Percentiles rank a stretch among this genome's conserved stretches.
phyloP scores from a whole-genome alignment of 2,888 invertebrate genomes.

The Parochlus steinenii region DNA sequence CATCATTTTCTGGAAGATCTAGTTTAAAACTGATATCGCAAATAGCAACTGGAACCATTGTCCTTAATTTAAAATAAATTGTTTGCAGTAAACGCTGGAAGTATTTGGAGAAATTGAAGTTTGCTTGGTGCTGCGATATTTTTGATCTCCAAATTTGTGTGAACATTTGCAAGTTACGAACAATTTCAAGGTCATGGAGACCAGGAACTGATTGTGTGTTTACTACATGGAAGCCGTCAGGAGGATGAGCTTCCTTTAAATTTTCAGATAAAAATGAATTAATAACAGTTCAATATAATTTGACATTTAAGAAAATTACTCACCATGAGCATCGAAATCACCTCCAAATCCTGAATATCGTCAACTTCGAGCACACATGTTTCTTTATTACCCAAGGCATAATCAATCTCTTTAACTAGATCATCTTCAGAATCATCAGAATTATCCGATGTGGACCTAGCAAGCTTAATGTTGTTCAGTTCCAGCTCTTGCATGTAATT shows the following conservation, averaged over 20 bases:
- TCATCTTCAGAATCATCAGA: conserved; percentile 47
- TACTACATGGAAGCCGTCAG: conserved; percentile 60
- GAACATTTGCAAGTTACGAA: conserved; percentile 64
- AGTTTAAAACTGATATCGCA: conserved; percentile 66
- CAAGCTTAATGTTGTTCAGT: conserved; percentile 15
- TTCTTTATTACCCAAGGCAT: conserved; percentile 58
- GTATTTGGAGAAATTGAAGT: conserved; percentile 36
- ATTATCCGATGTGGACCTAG: conserved; percentile 40
- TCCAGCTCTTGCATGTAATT: conserved; percentile 17
- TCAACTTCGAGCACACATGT: conserved; percentile 70
- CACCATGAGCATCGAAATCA: conserved; percentile 56
- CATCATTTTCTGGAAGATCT: conserved; percentile 70
- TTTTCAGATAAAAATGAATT: too few species aligned
- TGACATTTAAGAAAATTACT: too few species aligned
- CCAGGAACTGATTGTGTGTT: conserved; percentile 65
- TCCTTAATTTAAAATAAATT: conserved; percentile 75
- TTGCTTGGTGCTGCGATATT: conserved; percentile 31
- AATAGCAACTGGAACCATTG: conserved; percentile 75
- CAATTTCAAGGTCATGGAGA: conserved; percentile 45
- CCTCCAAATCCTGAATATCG: conserved; percentile 66
- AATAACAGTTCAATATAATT: too few species aligned
- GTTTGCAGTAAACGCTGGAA: conserved; percentile 45
- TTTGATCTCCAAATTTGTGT: conserved; percentile 64
- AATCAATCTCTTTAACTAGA: conserved; percentile 46
- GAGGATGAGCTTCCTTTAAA: too few species aligned